These are phyloP conservation scores for Diorhabda elongata DNA, from an alignment of 1,140 invertebrate genomes.

Conservation along the genomic window DNA sequence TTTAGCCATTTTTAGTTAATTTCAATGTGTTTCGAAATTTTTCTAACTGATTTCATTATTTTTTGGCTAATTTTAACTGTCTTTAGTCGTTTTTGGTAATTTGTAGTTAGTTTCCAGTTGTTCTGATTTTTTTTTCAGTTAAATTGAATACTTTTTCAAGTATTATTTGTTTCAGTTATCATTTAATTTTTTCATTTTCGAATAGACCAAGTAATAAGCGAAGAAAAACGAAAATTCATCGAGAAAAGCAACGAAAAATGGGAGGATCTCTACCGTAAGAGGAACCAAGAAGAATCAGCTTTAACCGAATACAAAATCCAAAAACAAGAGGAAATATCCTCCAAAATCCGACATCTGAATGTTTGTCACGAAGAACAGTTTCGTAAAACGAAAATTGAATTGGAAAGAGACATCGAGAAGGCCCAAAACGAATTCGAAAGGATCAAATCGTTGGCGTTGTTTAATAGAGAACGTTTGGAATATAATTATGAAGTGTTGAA, in stretches of 20 bases:
- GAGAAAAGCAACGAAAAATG: slow-evolving; percentile 60
- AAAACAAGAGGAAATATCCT: slow-evolving; percentile 57
- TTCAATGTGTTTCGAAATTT: no score
- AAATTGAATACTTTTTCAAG: no score
- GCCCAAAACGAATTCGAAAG: slow-evolving; percentile 74
- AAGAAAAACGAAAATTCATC: slow-evolving; percentile 55
- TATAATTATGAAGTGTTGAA: slow-evolving; percentile 83
- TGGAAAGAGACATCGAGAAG: slow-evolving; percentile 64
- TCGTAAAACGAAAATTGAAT: slow-evolving; percentile 61
- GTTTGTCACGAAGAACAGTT: slow-evolving; percentile 67
- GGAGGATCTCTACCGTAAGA: slow-evolving; percentile 62
- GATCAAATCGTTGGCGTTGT: slow-evolving; percentile 63
- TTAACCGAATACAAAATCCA: slow-evolving; percentile 56
- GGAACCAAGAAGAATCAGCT: slow-evolving; percentile 56
- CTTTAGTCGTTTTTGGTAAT: no score
- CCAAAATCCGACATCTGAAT: slow-evolving; percentile 57
- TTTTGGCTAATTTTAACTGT: no score
- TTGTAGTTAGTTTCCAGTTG: no score
- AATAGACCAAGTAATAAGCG: slow-evolving; percentile 64
- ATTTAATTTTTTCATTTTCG: not conserved
- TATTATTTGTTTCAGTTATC: no score
- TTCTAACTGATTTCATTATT: no score
- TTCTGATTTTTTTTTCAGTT: no score
- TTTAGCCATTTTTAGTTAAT: no score
- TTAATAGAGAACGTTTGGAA: slow-evolving; percentile 82